phyloP scores from a whole-genome alignment of 2,888 invertebrate genomes.

The Rhorus exstirpatorius region DNA sequence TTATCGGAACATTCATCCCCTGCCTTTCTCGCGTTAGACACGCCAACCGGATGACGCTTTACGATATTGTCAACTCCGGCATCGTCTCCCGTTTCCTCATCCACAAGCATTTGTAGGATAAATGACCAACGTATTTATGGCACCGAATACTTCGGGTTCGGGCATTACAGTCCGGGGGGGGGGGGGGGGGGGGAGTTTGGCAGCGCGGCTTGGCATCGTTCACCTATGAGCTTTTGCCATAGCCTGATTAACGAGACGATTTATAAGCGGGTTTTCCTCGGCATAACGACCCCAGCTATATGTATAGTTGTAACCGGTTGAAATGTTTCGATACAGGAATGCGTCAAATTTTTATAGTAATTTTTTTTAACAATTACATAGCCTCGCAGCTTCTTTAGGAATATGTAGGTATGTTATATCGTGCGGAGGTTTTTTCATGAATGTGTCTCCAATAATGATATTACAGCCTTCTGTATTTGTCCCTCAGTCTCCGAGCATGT shows the following conservation, averaged over 20 bases:
- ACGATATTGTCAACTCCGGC: conserved; percentile 64
- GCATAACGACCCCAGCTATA: no score
- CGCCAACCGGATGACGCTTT: conserved; percentile 67
- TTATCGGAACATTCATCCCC: conserved; percentile 74
- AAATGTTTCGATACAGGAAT: background rate
- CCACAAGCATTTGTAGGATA: conserved; percentile 47
- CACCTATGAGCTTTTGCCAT: conserved; percentile 11
- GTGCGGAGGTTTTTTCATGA: background rate
- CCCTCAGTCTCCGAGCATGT: conserved; percentile 52
- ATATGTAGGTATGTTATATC: background rate
- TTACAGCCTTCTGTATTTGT: background rate
- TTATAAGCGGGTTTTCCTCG: conserved; percentile 42
- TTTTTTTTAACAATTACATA: background rate
- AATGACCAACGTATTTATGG: conserved; percentile 59
- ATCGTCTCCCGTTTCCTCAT: conserved; percentile 10
- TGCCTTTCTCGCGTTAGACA: conserved; percentile 34
- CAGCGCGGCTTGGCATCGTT: conserved; percentile 51
- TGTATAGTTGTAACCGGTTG: no score
- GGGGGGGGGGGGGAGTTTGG: background rate
- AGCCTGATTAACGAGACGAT: conserved; percentile 56
- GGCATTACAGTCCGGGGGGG: background rate
- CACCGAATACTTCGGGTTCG: conserved; percentile 22
- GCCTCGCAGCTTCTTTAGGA: background rate
- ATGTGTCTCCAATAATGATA: background rate
- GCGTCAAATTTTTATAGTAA: background rate